phyloP scores from a whole-genome alignment of 2,888 invertebrate genomes.

The Adela reaumurella region DNA sequence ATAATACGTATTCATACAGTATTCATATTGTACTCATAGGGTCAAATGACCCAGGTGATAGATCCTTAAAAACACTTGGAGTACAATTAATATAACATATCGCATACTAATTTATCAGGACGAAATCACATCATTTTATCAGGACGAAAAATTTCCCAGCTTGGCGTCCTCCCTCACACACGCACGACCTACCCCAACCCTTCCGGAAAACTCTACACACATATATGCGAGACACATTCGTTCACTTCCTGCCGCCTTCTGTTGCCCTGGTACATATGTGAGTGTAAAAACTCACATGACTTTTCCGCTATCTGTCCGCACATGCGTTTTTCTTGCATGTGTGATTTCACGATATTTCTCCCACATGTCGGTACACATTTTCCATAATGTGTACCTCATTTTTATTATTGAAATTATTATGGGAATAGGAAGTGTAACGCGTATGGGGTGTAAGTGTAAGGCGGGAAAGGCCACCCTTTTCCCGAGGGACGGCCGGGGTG shows the following conservation, averaged over 20 bases:
- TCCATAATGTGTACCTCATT: neutral
- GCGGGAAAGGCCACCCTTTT: too few relatives aligned
- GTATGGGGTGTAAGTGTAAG: too few relatives aligned
- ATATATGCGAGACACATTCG: constrained; percentile 15
- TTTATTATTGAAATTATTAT: too few relatives aligned
- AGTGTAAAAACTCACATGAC: constrained; percentile 45
- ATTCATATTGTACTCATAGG: too few relatives aligned
- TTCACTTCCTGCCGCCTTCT: constrained; percentile 21
- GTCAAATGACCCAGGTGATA: too few relatives aligned
- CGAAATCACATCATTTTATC: too few relatives aligned
- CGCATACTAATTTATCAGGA: too few relatives aligned
- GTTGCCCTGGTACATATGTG: constrained; percentile 43
- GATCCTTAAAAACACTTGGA: too few relatives aligned
- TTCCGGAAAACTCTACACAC: constrained; percentile 14
- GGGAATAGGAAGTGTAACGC: too few relatives aligned
- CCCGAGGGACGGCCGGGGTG: too few relatives aligned
- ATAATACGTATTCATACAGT: too few relatives aligned
- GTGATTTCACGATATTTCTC: neutral
- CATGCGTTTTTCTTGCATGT: neutral
- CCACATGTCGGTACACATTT: neutral
- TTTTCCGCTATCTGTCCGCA: constrained; percentile 5
- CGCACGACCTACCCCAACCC: constrained; percentile 13
- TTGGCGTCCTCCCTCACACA: constrained; percentile 5
- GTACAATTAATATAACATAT: too few relatives aligned
- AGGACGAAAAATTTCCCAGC: constrained; percentile 2